A percentile compares a stretch with the other conserved stretches of the same genome.
Evolutionary conservation across 2,113 vertebrate species (phyloP).

Genomic region (Zingel zingel): DNA sequence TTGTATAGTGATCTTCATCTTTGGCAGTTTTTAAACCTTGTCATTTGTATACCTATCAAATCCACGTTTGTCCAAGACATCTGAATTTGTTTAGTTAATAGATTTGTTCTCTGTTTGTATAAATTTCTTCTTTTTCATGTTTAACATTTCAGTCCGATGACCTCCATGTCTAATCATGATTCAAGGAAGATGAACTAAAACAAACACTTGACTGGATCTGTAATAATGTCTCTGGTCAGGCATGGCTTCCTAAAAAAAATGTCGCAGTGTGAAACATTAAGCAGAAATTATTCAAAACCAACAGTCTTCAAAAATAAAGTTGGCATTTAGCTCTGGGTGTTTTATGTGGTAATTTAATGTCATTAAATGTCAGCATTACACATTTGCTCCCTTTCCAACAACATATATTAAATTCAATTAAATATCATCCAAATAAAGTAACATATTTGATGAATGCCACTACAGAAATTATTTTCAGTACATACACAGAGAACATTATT

Average conservation of each 20-base stretch:
- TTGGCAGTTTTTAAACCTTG: neutral
- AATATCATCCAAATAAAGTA: neutral
- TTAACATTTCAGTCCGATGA: neutral
- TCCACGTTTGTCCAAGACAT: neutral
- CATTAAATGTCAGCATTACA: slow-evolving; percentile 13
- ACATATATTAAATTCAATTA: slow-evolving; percentile 2
- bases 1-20: neutral
- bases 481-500: neutral
- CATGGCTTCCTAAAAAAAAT: neutral
- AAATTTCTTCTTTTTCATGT: neutral
- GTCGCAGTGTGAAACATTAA: neutral
- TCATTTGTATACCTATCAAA: neutral
- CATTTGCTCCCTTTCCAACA: neutral
- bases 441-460: neutral
- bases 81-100: neutral
- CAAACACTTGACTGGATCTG: too few species aligned
- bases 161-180: neutral
- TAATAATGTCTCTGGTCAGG: neutral
- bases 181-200: neutral
- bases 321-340: neutral
- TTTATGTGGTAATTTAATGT: slow-evolving; percentile 15
- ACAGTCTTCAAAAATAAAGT: slow-evolving; percentile 5
- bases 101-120: neutral
- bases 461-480: neutral
- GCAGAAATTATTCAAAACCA: neutral